Evolutionary conservation across 2,888 invertebrate genomes (phyloP).

Genomic region (Diloba caeruleocephala): DNA sequence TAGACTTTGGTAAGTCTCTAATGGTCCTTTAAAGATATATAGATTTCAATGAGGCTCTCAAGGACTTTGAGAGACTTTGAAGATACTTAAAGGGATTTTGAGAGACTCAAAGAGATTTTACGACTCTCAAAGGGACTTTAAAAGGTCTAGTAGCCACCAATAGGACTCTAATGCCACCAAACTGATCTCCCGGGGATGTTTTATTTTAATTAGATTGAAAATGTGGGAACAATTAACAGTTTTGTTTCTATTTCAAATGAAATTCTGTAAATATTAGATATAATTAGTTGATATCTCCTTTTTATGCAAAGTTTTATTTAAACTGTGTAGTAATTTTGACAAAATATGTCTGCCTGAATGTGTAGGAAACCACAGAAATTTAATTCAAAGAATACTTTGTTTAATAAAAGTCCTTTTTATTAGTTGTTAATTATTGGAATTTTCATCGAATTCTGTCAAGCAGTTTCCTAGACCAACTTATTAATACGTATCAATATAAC

Average conservation of each 20-base stretch:
- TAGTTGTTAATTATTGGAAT: neutral
- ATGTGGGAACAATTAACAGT: conserved; percentile 55
- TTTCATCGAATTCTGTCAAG: conserved; percentile 1
- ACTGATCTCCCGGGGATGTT: conserved; percentile 41
- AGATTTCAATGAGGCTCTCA: neutral
- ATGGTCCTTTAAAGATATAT: too few relatives aligned
- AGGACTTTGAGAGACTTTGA: neutral
- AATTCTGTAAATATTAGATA: conserved; percentile 38
- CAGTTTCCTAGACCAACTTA: conserved; percentile 17
- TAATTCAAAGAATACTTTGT: neutral
- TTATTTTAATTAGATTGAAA: conserved; percentile 36
- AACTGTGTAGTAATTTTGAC: conserved; percentile 11
- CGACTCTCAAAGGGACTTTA: neutral
- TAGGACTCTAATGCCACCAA: conserved; percentile 29
- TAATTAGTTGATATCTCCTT: conserved; percentile 25
- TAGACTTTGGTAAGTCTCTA: neutral
- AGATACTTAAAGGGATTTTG: neutral
- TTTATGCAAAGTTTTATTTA: conserved; percentile 22
- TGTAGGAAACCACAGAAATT: conserved; percentile 4
- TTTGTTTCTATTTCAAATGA: conserved; percentile 41
- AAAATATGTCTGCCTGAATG: conserved; percentile 7
- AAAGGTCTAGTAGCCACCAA: too few relatives aligned
- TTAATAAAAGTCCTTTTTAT: neutral
- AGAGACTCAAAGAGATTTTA: neutral
- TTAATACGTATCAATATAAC: conserved; percentile 6